Conservation (phyloP, 23 tunicate species). For the Ascidia mentula region DNA sequence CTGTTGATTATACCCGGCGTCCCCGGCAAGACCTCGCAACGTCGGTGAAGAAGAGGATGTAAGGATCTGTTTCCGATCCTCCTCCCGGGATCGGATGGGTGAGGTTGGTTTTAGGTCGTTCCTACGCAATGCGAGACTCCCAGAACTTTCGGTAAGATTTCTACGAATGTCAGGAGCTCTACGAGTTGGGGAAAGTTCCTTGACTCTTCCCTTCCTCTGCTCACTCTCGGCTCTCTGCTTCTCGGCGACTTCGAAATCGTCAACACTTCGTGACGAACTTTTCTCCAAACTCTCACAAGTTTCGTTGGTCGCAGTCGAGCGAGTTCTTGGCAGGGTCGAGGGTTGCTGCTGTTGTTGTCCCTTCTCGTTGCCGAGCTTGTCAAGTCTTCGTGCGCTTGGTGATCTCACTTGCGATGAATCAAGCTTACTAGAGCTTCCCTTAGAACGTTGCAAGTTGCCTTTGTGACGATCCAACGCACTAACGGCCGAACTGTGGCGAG, state of each 20-base stretch:
- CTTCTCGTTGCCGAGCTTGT: conserved; percentile 1
- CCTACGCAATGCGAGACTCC: not conserved
- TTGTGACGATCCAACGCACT: conserved; percentile 72
- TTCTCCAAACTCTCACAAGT: not conserved
- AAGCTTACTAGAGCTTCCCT: conserved; percentile 6
- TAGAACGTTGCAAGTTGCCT: conserved; percentile 50
- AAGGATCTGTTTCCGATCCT: not conserved
- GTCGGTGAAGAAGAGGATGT: not conserved
- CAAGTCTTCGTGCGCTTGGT: conserved; percentile 26
- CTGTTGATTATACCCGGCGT: not conserved
- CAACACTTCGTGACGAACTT: not conserved
- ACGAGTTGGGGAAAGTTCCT: not conserved
- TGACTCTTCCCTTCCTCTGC: not conserved
- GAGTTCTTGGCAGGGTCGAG: conserved; percentile 39
- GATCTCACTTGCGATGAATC: conserved; percentile 26
- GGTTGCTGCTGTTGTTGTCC: conserved; percentile 26
- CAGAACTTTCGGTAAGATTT: not conserved
- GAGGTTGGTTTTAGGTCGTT: not conserved
- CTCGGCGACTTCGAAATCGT: not conserved
- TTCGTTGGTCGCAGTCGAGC: not conserved
- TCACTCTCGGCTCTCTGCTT: not conserved
- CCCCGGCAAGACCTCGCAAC: not conserved
- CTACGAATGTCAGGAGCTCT: not conserved
- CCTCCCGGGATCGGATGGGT: not conserved
- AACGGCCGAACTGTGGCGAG: conserved; percentile 81